phyloP scores from a whole-genome alignment of 2,113 vertebrate species.

The Cacatua alba region DNA sequence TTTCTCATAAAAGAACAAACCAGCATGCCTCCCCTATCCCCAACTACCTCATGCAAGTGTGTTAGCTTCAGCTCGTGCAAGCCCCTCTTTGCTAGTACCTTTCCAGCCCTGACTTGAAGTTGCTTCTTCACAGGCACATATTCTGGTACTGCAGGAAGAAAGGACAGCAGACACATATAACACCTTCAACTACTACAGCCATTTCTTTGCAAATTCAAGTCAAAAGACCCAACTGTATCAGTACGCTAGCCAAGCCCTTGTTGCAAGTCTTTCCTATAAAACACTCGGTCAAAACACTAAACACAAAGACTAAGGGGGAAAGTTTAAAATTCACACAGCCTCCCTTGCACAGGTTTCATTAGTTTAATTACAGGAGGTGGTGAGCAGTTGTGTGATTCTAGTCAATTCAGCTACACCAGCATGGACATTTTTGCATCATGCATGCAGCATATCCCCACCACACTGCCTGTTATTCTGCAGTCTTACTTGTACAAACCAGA shows the following conservation, averaged over 20 bases:
- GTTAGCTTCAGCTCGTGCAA: neutral
- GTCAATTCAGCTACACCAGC: neutral
- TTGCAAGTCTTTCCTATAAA: neutral
- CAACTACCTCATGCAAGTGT: accelerated
- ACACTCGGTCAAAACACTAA: neutral
- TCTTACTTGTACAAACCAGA: neutral
- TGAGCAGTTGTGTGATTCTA: neutral
- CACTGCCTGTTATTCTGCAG: neutral
- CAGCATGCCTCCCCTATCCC: neutral
- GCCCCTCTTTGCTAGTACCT: neutral
- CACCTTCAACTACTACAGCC: neutral
- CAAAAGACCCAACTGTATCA: neutral
- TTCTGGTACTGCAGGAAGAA: neutral
- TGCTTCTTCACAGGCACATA: neutral
- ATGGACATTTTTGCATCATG: accelerated
- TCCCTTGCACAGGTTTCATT: neutral
- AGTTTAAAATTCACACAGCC: neutral
- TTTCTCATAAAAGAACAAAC: neutral
- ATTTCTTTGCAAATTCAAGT: neutral
- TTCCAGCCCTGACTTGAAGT: neutral
- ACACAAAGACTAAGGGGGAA: neutral
- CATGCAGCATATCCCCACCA: neutral
- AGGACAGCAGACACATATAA: no score
- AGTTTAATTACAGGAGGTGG: neutral
- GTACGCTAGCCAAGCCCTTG: neutral